phyloP scores from a whole-genome alignment of 2,113 vertebrate genomes.

The Centropristis striata region DNA sequence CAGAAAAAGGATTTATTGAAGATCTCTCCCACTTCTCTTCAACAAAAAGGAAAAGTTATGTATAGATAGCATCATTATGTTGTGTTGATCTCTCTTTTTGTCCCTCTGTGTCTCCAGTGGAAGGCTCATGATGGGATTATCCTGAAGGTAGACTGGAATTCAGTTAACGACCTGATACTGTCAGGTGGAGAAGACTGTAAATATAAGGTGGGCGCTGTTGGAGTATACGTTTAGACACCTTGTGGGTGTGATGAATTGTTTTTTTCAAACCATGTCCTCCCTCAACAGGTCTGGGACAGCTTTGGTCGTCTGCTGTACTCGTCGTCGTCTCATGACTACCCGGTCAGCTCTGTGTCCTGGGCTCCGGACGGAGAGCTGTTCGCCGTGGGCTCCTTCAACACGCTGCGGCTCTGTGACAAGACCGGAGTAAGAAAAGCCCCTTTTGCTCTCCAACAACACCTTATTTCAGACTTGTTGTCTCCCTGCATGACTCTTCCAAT shows the following conservation, averaged over 20 bases:
- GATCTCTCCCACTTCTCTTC: background rate
- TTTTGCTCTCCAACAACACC: background rate
- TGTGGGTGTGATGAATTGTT: background rate
- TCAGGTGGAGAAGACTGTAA: conserved; percentile 98
- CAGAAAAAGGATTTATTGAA: background rate
- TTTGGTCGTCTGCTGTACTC: conserved; percentile 90
- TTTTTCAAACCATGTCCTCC: conserved; percentile 17
- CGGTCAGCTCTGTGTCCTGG: conserved; percentile 94
- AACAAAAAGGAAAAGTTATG: background rate
- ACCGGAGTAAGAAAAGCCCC: conserved; percentile 91
- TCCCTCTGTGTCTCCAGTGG: conserved; percentile 87
- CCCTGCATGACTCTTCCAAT: background rate
- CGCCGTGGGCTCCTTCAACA: conserved; percentile 96
- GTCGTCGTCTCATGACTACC: conserved; percentile 91
- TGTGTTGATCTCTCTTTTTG: background rate
- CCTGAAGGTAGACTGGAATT: conserved; percentile 97
- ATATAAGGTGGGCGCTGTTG: conserved; percentile 90
- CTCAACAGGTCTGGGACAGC: conserved; percentile 94
- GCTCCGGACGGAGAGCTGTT: conserved; percentile 95
- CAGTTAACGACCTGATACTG: conserved; percentile 94
- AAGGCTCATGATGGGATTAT: conserved; percentile 96
- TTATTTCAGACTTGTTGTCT: background rate
- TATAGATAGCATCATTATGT: conserved; percentile 3
- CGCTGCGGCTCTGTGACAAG: conserved; percentile 95
- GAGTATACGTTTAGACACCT: background rate